Evolutionary conservation across 1,140 invertebrate species (phyloP).

Genomic region (Cydia strobilella): DNA sequence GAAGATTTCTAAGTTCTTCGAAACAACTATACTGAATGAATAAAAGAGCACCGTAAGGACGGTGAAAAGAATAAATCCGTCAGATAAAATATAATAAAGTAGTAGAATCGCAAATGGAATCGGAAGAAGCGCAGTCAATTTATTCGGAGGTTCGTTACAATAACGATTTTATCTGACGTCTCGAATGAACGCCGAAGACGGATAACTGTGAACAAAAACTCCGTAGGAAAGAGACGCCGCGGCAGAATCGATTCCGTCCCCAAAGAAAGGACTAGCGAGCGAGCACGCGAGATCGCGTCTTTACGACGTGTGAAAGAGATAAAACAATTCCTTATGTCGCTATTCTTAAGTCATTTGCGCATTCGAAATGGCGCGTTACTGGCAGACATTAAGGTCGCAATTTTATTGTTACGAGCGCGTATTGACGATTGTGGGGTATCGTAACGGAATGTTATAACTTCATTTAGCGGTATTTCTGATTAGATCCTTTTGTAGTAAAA

Average conservation of each 20-base stretch:
- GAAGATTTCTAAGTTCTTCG: neutral
- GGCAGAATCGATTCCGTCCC: constrained; percentile 72
- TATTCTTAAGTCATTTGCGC: constrained; percentile 73
- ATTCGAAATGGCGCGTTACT: constrained; percentile 70
- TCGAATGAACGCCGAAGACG: constrained; percentile 73
- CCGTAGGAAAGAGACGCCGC: constrained; percentile 68
- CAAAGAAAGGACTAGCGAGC: constrained; percentile 64
- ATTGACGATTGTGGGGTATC: constrained; percentile 64
- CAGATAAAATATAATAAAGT: constrained; percentile 61
- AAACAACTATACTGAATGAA: constrained; percentile 31
- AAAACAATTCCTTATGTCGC: constrained; percentile 78
- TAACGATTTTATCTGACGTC: constrained; percentile 75
- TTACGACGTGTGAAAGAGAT: constrained; percentile 78
- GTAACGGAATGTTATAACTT: constrained; percentile 76
- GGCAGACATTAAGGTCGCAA: constrained; percentile 71
- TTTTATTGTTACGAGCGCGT: constrained; percentile 72
- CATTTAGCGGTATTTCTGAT: constrained; percentile 60
- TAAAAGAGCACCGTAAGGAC: constrained; percentile 26
- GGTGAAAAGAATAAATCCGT: constrained; percentile 46
- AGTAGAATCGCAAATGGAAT: constrained; percentile 65
- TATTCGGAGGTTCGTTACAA: constrained; percentile 71
- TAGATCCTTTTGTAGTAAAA: constrained; percentile 49
- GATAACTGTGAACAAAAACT: constrained; percentile 74
- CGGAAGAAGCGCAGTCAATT: constrained; percentile 68
- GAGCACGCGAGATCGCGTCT: constrained; percentile 65